Evolutionary conservation across 2,888 invertebrate genomes (phyloP), one percentile per base, ranked within the genome.

Genomic region (Plebejus anna): DNA sequence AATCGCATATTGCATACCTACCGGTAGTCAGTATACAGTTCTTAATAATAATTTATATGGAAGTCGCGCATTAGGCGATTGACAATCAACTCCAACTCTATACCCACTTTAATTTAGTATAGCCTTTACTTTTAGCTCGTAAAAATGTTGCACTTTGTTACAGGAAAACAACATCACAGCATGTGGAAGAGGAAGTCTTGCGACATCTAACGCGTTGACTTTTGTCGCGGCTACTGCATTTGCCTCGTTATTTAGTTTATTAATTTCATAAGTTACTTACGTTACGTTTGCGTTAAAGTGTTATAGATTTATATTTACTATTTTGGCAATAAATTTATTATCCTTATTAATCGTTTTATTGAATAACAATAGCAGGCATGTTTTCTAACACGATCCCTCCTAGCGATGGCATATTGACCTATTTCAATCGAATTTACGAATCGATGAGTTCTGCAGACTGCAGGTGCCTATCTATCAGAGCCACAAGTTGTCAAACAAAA

Each of bases 281-380:
- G 55, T 22, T 42, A 5, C 32, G 51, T 73, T 73, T 73, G 73
- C 13, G 47, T 55, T 73, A 73, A 73, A 47, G 51, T 73, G 73
- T 73, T 73, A 73, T 55, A 83, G 81, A 87, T 90, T 91, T 91
- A 84, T 91, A 92, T 90, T 92, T 90, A 90, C 90, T 90, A 92
- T 83, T 88, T 88, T 88, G 82, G 83, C 85, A 92, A 89, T 92
- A 90, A 90, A 89, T 76, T 85, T 89, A 88, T 91, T 91, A 90
- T 89, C 85, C 80, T 81, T 84, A 84, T 11, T 75, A 78, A 78
- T 81, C 70, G 81, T 78, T 77, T 81, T 66, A 78, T 79, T 80
- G 76, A 42, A 36, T 1, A 70, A 78, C 36, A 32, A 22, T 22
- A 38, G 22, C 28, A 70, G 22, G 55, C 55, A 57, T 36, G 13